Percentiles rank a stretch among this genome's conserved stretches.
phyloP scores from a whole-genome alignment of 2,888 invertebrate species.

The Trichopria drosophilae region DNA sequence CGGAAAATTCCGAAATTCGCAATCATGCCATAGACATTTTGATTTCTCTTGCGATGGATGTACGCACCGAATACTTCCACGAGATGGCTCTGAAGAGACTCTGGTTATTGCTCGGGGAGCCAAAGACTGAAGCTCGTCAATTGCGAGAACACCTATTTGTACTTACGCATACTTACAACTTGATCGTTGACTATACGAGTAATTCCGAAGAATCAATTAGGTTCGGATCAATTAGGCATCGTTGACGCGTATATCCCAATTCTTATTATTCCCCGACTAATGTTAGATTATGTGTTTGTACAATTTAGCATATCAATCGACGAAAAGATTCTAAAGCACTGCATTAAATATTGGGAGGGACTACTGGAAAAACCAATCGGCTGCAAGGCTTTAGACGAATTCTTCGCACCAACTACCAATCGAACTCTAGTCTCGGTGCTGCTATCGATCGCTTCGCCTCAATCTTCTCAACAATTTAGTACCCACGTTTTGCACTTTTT shows the following conservation, averaged over 20 bases:
- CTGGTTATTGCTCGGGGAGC: slow-evolving; percentile 66
- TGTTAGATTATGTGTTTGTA: not conserved
- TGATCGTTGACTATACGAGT: slow-evolving; percentile 67
- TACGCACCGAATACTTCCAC: slow-evolving; percentile 73
- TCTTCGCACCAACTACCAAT: slow-evolving; percentile 70
- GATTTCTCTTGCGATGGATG: slow-evolving; percentile 76
- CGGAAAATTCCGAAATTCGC: slow-evolving; percentile 68
- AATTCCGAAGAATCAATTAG: slow-evolving; percentile 49
- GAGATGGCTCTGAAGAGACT: slow-evolving; percentile 67
- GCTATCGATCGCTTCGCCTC: slow-evolving; percentile 77
- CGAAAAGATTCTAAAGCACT: slow-evolving; percentile 67
- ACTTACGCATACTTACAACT: slow-evolving; percentile 69
- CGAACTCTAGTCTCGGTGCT: slow-evolving; percentile 77
- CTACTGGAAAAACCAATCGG: slow-evolving; percentile 82
- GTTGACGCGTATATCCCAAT: too few relatives aligned
- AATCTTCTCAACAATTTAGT: slow-evolving; percentile 71
- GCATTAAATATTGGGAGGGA: slow-evolving; percentile 84
- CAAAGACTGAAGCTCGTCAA: slow-evolving; percentile 69
- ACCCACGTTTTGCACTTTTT: slow-evolving; percentile 80
- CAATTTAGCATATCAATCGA: slow-evolving; percentile 59
- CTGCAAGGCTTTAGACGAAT: slow-evolving; percentile 78
- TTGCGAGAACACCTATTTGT: slow-evolving; percentile 68
- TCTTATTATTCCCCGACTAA: too few relatives aligned
- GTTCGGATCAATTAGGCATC: too few relatives aligned
- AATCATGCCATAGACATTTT: slow-evolving; percentile 70